Evolutionary conservation across 1,140 invertebrate genomes (phyloP).

Genomic region (Drosophila jambulina): DNA sequence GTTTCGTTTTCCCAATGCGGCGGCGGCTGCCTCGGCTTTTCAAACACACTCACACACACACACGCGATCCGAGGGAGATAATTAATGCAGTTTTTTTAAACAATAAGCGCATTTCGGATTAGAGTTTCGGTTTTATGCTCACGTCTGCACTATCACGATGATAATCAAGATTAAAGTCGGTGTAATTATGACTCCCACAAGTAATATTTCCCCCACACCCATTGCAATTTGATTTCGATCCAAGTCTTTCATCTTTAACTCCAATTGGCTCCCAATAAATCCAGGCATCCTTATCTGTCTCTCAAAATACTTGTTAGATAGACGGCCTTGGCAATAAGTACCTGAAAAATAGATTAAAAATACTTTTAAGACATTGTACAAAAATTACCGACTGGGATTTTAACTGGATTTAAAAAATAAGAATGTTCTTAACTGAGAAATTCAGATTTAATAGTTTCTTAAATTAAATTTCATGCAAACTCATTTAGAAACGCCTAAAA

Average conservation of each 20-base stretch:
- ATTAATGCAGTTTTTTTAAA: constrained; percentile 30
- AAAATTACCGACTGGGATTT: neutral
- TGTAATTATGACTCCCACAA: neutral
- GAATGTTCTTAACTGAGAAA: too few species aligned
- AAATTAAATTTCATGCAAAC: neutral
- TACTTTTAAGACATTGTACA: neutral
- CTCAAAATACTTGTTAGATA: neutral
- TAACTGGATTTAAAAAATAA: neutral
- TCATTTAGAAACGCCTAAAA: neutral
- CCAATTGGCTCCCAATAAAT: constrained; percentile 17
- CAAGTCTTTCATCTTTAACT: constrained; percentile 5
- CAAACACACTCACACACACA: neutral
- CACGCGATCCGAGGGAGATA: constrained; percentile 13
- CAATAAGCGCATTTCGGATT: constrained; percentile 23
- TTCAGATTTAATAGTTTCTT: neutral
- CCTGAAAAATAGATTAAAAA: neutral
- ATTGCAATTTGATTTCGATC: neutral
- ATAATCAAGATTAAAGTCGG: constrained; percentile 1
- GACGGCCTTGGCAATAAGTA: constrained; percentile 11
- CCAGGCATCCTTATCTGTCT: constrained; percentile 8
- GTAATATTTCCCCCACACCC: neutral
- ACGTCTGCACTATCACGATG: constrained; percentile 23
- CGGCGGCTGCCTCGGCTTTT: constrained; percentile 39
- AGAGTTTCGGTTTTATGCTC: constrained; percentile 15
- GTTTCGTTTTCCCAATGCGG: constrained; percentile 56